These are phyloP conservation scores for Calonectris borealis DNA, from an alignment of 2,113 vertebrate species.

Conservation along the genomic window DNA sequence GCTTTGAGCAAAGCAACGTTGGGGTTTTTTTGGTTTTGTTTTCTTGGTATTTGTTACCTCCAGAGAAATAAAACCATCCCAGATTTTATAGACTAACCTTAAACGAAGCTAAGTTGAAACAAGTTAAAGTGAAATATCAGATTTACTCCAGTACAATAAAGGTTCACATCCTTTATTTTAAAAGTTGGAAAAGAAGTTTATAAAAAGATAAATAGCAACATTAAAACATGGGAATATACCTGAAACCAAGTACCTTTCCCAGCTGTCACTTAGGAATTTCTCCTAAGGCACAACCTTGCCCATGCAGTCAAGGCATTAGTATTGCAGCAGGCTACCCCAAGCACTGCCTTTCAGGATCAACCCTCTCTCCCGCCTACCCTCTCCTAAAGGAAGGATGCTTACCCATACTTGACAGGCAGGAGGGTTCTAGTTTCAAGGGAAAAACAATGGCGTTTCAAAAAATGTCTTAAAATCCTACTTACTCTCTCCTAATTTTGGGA, in stretches of 20 bases:
- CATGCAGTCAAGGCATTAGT: neutral
- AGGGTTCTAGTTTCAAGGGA: neutral
- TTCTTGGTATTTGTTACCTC: neutral
- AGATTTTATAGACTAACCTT: neutral
- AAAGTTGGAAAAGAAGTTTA: neutral
- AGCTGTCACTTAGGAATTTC: neutral
- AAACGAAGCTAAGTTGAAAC: neutral
- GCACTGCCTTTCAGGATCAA: neutral
- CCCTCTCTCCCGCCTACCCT: neutral
- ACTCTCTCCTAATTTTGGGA: neutral
- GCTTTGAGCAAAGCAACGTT: neutral
- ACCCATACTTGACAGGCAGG: neutral
- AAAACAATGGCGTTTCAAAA: neutral
- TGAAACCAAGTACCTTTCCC: neutral
- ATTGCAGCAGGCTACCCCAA: neutral
- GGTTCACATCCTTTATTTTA: neutral
- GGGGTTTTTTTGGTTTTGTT: neutral
- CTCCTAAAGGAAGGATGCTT: neutral
- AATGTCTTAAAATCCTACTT: neutral
- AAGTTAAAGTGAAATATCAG: neutral
- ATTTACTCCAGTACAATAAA: neutral
- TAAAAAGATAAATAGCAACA: neutral
- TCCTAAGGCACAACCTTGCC: neutral
- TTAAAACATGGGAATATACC: neutral
- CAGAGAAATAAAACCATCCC: neutral